Evolutionary conservation across 92 coral and sea anemone genomes (phyloP).

Genomic region (Epizoanthus ramosus): DNA sequence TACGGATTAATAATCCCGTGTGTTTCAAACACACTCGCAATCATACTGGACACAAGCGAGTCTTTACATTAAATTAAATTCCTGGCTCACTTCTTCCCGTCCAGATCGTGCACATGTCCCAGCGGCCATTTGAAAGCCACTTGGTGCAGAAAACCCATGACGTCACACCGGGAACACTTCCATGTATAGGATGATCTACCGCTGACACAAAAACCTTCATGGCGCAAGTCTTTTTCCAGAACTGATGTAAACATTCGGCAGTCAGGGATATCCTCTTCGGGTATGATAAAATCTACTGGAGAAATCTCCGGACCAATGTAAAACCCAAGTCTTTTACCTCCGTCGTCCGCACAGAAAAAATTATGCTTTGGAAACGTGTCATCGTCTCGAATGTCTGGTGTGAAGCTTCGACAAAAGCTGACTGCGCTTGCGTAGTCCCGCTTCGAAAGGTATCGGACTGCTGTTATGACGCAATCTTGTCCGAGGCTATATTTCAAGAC

Average conservation of each 20-base stretch:
- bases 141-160: slow-evolving; percentile 76
- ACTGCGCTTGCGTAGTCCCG: slow-evolving; percentile 56
- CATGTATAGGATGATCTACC: slow-evolving; percentile 80
- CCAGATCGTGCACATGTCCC: slow-evolving; percentile 34
- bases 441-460: slow-evolving; percentile 66
- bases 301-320: slow-evolving; percentile 74
- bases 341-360: slow-evolving; percentile 71
- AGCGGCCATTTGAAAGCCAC: slow-evolving; percentile 76
- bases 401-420: slow-evolving; percentile 52
- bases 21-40: not conserved
- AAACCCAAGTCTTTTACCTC: slow-evolving; percentile 60
- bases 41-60: not conserved
- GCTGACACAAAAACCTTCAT: slow-evolving; percentile 85
- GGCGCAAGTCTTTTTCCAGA: slow-evolving; percentile 77
- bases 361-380: slow-evolving; percentile 53
- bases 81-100: not conserved
- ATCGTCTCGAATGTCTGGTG: slow-evolving; percentile 17
- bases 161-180: slow-evolving; percentile 78
- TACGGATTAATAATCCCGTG: too few species aligned
- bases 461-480: slow-evolving; percentile 71
- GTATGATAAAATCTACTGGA: slow-evolving; percentile 69
- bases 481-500: slow-evolving; percentile 71
- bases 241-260: slow-evolving; percentile 75
- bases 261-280: slow-evolving; percentile 73
- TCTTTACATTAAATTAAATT: not conserved